phyloP scores from a whole-genome alignment of 1,140 invertebrate genomes.

The Palaemon carinicauda region DNA sequence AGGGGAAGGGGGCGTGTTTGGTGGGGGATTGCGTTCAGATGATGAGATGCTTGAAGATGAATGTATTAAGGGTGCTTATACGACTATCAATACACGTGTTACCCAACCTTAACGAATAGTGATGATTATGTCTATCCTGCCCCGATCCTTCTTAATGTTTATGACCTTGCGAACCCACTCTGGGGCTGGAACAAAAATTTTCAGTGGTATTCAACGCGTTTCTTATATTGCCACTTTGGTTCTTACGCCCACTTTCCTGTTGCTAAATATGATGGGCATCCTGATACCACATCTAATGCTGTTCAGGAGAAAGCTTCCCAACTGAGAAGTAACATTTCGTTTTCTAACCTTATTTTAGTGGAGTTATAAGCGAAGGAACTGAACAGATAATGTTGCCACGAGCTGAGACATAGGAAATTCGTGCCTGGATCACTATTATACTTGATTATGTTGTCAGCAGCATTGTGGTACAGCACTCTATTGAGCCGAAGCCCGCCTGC shows the following conservation, averaged over 20 bases:
- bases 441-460: constrained; percentile 52
- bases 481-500: neutral
- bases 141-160: constrained; percentile 36
- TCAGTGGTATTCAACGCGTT: constrained; percentile 40
- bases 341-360: neutral
- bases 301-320: too few species aligned
- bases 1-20: neutral
- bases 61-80: neutral
- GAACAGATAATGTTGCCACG: neutral
- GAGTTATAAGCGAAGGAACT: neutral
- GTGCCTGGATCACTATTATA: constrained; percentile 31
- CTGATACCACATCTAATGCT: too few species aligned
- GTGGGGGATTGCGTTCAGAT: neutral
- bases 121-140: constrained; percentile 24
- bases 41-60: neutral
- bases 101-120: constrained; percentile 2
- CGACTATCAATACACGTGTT: neutral
- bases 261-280: too few species aligned
- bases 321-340: neutral
- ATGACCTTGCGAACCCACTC: constrained; percentile 26
- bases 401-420: constrained; percentile 12
- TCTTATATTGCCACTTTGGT: neutral
- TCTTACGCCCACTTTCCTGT: too few species aligned
- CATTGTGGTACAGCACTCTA: constrained; percentile 42
- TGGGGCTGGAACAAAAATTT: constrained; percentile 21